Conservation (phyloP, 2,888 invertebrate genomes). For the Agriopis aurantiaria region DNA sequence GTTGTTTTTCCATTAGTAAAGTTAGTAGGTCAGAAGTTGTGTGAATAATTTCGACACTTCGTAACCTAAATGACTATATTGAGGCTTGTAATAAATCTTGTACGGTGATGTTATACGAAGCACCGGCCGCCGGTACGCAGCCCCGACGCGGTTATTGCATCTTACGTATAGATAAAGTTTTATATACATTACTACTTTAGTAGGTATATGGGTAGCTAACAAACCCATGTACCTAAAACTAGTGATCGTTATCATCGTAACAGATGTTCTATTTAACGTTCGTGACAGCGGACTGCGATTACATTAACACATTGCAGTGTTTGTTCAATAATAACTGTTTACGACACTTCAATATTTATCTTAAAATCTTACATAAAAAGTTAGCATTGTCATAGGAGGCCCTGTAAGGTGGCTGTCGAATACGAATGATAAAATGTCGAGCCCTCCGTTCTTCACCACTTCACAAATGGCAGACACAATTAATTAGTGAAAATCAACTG, state of each 20-base stretch:
- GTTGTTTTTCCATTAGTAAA: slow-evolving; percentile 47
- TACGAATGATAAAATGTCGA: neutral
- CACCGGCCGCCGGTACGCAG: slow-evolving; percentile 61
- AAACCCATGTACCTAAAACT: slow-evolving; percentile 37
- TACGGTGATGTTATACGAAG: slow-evolving; percentile 60
- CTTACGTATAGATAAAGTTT: slow-evolving; percentile 36
- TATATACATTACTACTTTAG: slow-evolving; percentile 9
- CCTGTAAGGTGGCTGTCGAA: neutral
- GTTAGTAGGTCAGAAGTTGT: slow-evolving; percentile 49
- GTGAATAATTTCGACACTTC: slow-evolving; percentile 60
- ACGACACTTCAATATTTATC: slow-evolving; percentile 36
- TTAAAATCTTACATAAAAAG: neutral
- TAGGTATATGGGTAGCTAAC: neutral
- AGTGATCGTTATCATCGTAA: slow-evolving; percentile 49
- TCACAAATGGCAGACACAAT: neutral
- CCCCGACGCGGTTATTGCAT: slow-evolving; percentile 56
- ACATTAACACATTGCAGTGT: slow-evolving; percentile 42
- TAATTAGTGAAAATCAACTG: neutral
- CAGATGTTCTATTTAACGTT: slow-evolving; percentile 59
- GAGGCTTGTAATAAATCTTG: slow-evolving; percentile 66
- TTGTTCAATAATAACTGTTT: slow-evolving; percentile 41
- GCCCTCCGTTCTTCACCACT: neutral
- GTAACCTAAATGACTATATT: slow-evolving; percentile 47
- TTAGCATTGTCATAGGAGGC: slow-evolving; percentile 3
- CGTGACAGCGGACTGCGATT: slow-evolving; percentile 40